A percentile compares a stretch with the other conserved stretches of the same genome.
phyloP scores from a whole-genome alignment of 2,888 invertebrate species.

The Microdon myrmicae region DNA sequence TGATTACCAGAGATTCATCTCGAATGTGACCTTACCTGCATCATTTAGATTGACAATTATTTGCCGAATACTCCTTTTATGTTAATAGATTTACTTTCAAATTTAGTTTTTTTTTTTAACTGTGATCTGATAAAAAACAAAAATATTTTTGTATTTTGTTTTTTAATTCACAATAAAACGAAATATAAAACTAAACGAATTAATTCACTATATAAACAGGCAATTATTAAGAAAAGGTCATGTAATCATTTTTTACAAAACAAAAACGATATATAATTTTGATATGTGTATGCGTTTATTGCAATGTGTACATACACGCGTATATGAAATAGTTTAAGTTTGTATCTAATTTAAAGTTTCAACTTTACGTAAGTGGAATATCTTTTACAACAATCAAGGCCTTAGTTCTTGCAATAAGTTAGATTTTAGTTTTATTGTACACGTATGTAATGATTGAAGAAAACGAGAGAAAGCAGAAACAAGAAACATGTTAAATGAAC shows the following conservation, averaged over 20 bases:
- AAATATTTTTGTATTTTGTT: conserved; percentile 57
- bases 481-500: conserved; percentile 44
- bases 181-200: conserved; percentile 37
- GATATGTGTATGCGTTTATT: conserved; percentile 24
- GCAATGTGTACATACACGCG: conserved; percentile 30
- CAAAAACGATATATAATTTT: conserved; percentile 23
- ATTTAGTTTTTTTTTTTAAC: conserved; percentile 27
- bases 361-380: conserved; percentile 15
- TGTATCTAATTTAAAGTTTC: conserved; percentile 28
- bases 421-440: conserved; percentile 37
- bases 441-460: conserved; percentile 54
- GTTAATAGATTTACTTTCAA: not conserved
- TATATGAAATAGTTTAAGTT: conserved; percentile 44
- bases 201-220: conserved; percentile 52
- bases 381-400: not conserved
- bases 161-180: conserved; percentile 54
- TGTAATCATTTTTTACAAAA: conserved; percentile 16
- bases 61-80: conserved; percentile 7
- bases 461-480: conserved; percentile 54
- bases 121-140: too few species aligned
- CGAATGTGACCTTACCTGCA: too few species aligned
- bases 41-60: conserved; percentile 6
- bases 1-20: conserved; percentile 2
- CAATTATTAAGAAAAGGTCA: conserved; percentile 34
- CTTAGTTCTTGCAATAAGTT: conserved; percentile 23